Evolutionary conservation across 37 sponge, comb jelly and placozoan species (phyloP).

Genomic region (Beroe ovata): DNA sequence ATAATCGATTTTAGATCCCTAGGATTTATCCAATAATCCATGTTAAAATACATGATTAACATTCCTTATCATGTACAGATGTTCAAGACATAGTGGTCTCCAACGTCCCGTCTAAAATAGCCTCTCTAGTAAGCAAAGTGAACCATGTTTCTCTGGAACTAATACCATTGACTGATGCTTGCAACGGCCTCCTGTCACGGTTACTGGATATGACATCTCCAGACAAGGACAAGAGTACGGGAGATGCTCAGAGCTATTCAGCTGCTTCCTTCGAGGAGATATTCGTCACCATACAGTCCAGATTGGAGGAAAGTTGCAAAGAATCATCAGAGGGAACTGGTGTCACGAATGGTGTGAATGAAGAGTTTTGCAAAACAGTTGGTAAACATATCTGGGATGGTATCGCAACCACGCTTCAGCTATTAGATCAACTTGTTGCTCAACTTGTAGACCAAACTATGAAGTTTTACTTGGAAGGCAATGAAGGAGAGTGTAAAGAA

Average conservation of each 20-base stretch:
- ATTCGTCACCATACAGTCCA: neutral
- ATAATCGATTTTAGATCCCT: too few relatives aligned
- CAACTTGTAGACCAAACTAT: neutral
- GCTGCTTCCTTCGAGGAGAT: constrained; percentile 56
- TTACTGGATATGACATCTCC: constrained; percentile 32
- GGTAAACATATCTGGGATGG: neutral
- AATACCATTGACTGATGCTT: neutral
- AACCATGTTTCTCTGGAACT: neutral
- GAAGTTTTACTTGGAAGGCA: neutral
- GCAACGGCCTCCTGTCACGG: neutral
- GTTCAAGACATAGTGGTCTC: neutral
- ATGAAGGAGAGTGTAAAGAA: neutral
- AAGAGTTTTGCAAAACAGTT: neutral
- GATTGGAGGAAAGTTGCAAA: neutral
- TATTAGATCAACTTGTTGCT: neutral
- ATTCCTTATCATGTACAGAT: neutral
- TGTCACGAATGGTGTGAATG: neutral
- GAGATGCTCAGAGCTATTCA: neutral
- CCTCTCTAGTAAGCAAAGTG: neutral
- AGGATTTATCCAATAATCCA: too few relatives aligned
- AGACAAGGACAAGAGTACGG: neutral
- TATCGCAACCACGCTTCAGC: neutral
- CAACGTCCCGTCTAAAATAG: neutral
- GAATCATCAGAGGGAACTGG: neutral
- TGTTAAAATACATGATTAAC: too few relatives aligned